Conservation (phyloP, 2,113 vertebrate species). For the Plecturocebus donacophilus region DNA sequence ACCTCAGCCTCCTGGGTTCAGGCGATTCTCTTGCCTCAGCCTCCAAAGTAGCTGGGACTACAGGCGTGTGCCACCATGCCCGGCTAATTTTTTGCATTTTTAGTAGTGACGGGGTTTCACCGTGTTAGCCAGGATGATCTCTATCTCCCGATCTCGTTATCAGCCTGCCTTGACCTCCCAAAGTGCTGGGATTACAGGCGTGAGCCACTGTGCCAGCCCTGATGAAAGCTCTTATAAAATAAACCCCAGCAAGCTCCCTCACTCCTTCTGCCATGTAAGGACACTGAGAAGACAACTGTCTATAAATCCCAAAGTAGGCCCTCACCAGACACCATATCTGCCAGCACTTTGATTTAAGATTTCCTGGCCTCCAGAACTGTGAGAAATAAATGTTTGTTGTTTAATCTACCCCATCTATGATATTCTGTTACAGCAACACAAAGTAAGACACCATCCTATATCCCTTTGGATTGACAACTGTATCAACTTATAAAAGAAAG, state of each 20-base stretch:
- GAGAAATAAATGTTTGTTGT: neutral
- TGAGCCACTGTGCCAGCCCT: no score
- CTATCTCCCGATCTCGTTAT: no score
- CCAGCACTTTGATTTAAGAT: neutral
- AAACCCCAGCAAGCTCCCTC: neutral
- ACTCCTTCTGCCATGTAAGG: neutral
- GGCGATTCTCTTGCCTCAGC: no score
- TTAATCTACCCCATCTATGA: neutral
- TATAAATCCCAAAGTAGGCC: neutral
- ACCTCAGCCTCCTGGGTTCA: no score
- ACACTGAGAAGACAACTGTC: neutral
- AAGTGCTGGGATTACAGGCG: no score
- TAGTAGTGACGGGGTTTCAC: no score
- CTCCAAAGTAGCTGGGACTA: no score
- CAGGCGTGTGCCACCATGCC: no score
- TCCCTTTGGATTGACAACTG: neutral
- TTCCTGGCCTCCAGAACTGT: neutral
- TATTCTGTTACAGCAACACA: neutral
- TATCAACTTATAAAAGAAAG: slow-evolving; percentile 20
- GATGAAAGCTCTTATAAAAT: neutral
- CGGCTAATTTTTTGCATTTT: no score
- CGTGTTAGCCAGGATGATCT: no score
- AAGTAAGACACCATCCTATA: neutral
- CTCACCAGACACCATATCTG: neutral
- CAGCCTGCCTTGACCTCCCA: no score